phyloP scores from a whole-genome alignment of 2,888 invertebrate species.

The Drosophila cognata region DNA sequence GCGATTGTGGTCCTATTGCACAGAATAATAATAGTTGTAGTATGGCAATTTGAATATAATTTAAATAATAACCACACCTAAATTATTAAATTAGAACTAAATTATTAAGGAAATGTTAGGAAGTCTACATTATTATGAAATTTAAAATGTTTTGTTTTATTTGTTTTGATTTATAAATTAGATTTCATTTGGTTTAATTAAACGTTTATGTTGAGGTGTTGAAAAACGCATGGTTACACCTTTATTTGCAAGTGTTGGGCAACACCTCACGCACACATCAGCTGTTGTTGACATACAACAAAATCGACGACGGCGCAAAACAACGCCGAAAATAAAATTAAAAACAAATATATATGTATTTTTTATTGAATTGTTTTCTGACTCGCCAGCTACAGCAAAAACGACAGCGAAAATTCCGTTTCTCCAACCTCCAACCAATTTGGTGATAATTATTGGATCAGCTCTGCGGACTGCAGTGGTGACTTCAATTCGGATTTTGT shows the following conservation, averaged over 20 bases:
- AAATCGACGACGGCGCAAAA: constrained; percentile 47
- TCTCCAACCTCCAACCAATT: neutral
- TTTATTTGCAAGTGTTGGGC: constrained; percentile 3
- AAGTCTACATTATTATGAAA: too few species aligned
- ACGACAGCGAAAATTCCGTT: neutral
- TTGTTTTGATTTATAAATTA: neutral
- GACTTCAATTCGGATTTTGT: constrained; percentile 19
- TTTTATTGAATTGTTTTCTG: neutral
- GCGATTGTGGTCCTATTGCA: neutral
- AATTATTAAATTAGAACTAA: neutral
- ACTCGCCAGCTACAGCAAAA: constrained; percentile 11
- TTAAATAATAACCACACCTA: neutral
- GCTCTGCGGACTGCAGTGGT: constrained; percentile 13
- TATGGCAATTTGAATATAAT: neutral
- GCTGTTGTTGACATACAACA: constrained; percentile 57
- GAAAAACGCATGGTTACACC: constrained; percentile 10
- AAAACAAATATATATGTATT: constrained; percentile 5
- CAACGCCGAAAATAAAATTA: constrained; percentile 18
- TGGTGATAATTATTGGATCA: constrained; percentile 3
- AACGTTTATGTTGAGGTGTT: constrained; percentile 18
- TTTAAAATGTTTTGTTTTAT: neutral
- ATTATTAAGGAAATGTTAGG: neutral
- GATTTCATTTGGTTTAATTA: constrained; percentile 1
- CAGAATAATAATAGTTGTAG: neutral
- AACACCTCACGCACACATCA: constrained; percentile 34